Evolutionary conservation across 2,113 vertebrate genomes (phyloP).

Genomic region (Sciurus niger): DNA sequence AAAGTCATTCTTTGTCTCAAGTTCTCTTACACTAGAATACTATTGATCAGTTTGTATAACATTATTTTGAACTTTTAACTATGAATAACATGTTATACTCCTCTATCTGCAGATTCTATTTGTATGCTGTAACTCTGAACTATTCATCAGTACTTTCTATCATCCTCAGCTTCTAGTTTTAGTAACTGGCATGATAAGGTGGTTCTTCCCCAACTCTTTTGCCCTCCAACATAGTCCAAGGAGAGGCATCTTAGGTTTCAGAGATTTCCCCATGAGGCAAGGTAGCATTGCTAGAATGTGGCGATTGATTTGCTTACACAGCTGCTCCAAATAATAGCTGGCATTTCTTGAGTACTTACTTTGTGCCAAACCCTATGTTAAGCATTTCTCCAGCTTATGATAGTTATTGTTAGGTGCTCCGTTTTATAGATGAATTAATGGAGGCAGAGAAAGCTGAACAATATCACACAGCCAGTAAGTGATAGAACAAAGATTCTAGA

Average conservation of each 20-base stretch:
- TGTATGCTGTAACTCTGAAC: background rate
- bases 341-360: constrained; percentile 2
- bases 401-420: background rate
- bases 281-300: background rate
- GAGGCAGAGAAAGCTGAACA: background rate
- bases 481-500: background rate
- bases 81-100: background rate
- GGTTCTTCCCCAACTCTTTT: background rate
- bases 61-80: constrained; percentile 29
- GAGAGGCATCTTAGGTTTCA: constrained; percentile 6
- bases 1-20: background rate
- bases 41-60: background rate
- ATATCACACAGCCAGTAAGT: background rate
- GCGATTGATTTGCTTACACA: background rate
- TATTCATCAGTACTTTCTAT: background rate
- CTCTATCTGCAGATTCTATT: background rate
- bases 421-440: constrained; percentile 13
- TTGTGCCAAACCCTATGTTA: background rate
- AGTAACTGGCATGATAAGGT: background rate
- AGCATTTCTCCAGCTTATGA: background rate
- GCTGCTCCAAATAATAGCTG: background rate
- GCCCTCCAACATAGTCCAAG: background rate
- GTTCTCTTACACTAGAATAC: background rate
- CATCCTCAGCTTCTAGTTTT: background rate
- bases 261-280: background rate